Base-by-base conservation (phyloP, 2,888 invertebrate species). In the Molanna angustata region DNA sequence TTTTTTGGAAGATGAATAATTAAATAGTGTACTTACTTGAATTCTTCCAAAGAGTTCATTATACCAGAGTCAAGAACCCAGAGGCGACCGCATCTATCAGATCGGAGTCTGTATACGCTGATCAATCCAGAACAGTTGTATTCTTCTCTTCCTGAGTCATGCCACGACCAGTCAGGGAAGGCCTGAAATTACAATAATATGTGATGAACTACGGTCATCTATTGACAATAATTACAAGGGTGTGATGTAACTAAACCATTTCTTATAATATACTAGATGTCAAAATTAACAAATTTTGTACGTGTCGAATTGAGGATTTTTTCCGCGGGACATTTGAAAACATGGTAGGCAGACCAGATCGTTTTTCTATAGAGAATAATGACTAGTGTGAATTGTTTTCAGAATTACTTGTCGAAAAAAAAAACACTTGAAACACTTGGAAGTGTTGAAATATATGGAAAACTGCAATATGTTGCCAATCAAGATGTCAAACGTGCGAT, bases 31-130 rank as follows among this genome's bases (percentile, higher is more conserved):
- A 20, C 40, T 54, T 27, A 49, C 9, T 59, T 71, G 69, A 83
- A 83, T 65, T 86, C 83, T 52, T 85, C 86, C 47, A 88, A 67
- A 3, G 86, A 86, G 49, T 85, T 84, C 66, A 81, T 78, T 13
- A 88, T 79, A 0, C 88, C 91, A 2, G 89, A 84, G 70, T 92
- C 91, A 51, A 91, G 70, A 1, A 87, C 85, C 91, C 91, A 91
- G 2, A 91, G 73, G 14, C 91, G 77, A 68, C 90, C 86, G 71
- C 91, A 91, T n/a, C 85, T 80, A 67, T 91, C 91, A 22, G 84
- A 74, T 14, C 86, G 80, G 43, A 85, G 69, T 18, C 91, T 79
- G 73, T 91, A 91, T 37, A 90, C 89, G 0, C 90, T 90, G 49
- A 90, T 82, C 20, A 92, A 67, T 0, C 86, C 84, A 14, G 85